A percentile compares a stretch with the other conserved stretches of the same genome.
Evolutionary conservation across 1,140 invertebrate species (phyloP).

Genomic region (Ylistrum balloti): DNA sequence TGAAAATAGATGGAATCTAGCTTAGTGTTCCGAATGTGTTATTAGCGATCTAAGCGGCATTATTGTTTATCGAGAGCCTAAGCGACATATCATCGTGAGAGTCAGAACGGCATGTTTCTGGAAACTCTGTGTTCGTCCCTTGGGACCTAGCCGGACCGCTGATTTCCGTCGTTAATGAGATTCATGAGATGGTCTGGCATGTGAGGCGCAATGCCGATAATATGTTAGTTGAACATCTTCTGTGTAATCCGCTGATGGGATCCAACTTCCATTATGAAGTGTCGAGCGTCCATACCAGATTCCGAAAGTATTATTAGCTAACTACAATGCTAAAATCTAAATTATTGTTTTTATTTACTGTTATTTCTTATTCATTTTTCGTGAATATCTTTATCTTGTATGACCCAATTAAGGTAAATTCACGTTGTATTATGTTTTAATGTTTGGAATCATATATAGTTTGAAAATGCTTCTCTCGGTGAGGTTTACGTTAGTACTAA

Average conservation of each 20-base stretch:
- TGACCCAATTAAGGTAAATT: not conserved
- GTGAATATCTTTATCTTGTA: not conserved
- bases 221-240: not conserved
- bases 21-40: not conserved
- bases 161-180: not conserved
- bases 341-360: not conserved
- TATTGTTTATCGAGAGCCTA: slow-evolving; percentile 5
- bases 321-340: not conserved
- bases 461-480: not conserved
- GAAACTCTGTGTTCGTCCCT: not conserved
- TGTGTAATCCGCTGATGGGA: slow-evolving; percentile 16
- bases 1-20: not conserved
- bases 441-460: too few species aligned
- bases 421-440: too few species aligned
- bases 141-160: not conserved
- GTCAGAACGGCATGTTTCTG: slow-evolving; percentile 2
- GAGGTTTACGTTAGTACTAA: not conserved
- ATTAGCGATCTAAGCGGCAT: slow-evolving; percentile 12
- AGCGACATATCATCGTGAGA: slow-evolving; percentile 8
- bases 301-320: slow-evolving; percentile 12
- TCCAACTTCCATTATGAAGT: slow-evolving; percentile 34
- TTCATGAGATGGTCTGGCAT: slow-evolving; percentile 20
- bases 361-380: not conserved
- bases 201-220: slow-evolving; percentile 9
- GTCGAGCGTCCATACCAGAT: not conserved